phyloP scores from a whole-genome alignment of 37 sponge, comb jelly and placozoan genomes.

The Oscarella lobularis region DNA sequence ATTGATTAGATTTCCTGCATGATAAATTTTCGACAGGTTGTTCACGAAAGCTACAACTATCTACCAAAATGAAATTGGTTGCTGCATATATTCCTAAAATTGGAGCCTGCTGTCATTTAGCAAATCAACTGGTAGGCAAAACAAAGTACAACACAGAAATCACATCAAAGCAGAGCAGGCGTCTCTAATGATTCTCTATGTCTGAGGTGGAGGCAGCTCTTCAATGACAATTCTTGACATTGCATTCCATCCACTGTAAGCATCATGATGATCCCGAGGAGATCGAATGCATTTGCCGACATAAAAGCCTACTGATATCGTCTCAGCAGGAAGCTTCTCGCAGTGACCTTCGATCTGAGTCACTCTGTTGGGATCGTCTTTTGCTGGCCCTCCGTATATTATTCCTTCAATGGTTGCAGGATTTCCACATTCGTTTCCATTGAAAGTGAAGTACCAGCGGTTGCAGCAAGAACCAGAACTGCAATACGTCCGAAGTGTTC shows the following conservation, averaged over 20 bases:
- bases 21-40: too few species aligned
- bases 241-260: constrained; percentile 57
- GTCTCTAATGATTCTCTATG: too few species aligned
- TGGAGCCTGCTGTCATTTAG: too few species aligned
- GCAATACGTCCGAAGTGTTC: background rate
- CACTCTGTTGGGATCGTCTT: background rate
- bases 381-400: background rate
- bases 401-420: background rate
- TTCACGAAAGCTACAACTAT: too few species aligned
- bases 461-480: background rate
- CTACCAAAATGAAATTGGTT: too few species aligned
- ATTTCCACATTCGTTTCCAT: background rate
- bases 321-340: background rate
- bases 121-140: too few species aligned
- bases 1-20: too few species aligned
- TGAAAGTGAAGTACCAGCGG: constrained; percentile 7
- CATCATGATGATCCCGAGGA: constrained; percentile 43
- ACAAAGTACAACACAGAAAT: too few species aligned
- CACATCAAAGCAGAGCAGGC: too few species aligned
- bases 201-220: constrained; percentile 19
- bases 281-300: constrained; percentile 19
- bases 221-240: constrained; percentile 39
- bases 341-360: constrained; percentile 3
- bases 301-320: background rate
- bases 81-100: too few species aligned